These are phyloP conservation scores for Ormia ochracea DNA, from an alignment of 2,888 invertebrate species.

Conservation along the genomic window DNA sequence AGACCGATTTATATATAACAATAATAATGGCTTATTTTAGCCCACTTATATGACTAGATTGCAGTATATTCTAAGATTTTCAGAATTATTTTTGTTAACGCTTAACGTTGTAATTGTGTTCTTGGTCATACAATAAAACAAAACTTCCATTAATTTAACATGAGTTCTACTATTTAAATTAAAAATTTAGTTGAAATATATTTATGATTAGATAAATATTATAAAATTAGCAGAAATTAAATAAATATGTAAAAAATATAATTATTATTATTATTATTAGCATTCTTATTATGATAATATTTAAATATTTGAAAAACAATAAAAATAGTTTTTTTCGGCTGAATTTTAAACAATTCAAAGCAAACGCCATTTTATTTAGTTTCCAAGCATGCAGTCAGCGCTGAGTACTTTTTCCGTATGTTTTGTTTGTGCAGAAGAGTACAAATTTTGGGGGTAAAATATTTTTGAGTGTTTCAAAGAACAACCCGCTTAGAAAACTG, in stretches of 20 bases:
- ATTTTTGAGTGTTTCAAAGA: not conserved
- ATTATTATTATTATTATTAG: not conserved
- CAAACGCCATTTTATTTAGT: conserved; percentile 54
- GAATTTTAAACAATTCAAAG: conserved; percentile 37
- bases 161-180: not conserved
- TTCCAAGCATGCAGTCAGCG: not conserved
- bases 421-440: not conserved
- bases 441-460: not conserved
- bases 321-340: conserved; percentile 54
- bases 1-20: no score
- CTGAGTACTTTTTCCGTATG: no score
- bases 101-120: conserved; percentile 33
- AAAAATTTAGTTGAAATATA: conserved; percentile 30
- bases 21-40: no score
- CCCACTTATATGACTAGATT: not conserved
- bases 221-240: not conserved
- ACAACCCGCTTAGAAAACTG: conserved; percentile 1
- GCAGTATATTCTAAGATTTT: no score
- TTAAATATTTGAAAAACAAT: conserved; percentile 54
- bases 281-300: conserved; percentile 25
- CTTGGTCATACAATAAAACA: not conserved
- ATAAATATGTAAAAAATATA: conserved; percentile 19
- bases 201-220: not conserved
- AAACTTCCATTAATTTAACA: conserved; percentile 39
- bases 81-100: not conserved